Conservation (phyloP, 1,140 invertebrate genomes). For the Anastatus disparis region DNA sequence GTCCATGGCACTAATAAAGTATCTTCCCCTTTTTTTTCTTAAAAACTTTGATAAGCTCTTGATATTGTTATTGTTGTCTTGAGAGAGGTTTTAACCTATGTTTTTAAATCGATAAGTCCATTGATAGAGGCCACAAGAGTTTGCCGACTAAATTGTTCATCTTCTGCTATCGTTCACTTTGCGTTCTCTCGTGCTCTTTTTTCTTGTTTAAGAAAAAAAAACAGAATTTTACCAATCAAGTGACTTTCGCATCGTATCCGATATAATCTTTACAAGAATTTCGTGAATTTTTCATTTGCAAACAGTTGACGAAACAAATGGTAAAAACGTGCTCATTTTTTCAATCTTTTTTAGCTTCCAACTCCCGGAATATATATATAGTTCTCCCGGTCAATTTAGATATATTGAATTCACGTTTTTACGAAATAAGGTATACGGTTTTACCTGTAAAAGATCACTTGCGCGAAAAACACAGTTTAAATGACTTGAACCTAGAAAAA, state of each 20-base stretch:
- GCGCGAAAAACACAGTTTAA: no score
- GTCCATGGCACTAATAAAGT: slow-evolving; percentile 66
- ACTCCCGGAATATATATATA: not conserved
- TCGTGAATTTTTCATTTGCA: slow-evolving; percentile 4
- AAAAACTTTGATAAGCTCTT: not conserved
- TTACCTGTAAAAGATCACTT: no score
- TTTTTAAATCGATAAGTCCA: slow-evolving; percentile 21
- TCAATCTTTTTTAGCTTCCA: not conserved
- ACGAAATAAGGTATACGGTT: no score
- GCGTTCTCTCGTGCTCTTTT: not conserved
- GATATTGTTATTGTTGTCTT: slow-evolving; percentile 3
- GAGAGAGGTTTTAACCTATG: slow-evolving; percentile 16
- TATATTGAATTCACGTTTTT: not conserved
- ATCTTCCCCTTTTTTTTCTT: no score
- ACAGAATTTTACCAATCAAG: not conserved
- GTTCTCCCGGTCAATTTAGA: not conserved
- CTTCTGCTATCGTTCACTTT: slow-evolving; percentile 1
- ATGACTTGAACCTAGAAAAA: no score
- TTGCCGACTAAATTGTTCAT: not conserved
- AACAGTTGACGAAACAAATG: slow-evolving; percentile 2
- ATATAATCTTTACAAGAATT: not conserved
- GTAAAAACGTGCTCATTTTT: not conserved
- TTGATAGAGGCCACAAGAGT: not conserved
- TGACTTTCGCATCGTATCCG: not conserved
- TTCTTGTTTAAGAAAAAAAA: not conserved